Percentiles rank a stretch among this genome's conserved stretches.
These are phyloP conservation scores for Saimiri boliviensis DNA, from an alignment of 2,113 vertebrate genomes.

Conservation along the genomic window DNA sequence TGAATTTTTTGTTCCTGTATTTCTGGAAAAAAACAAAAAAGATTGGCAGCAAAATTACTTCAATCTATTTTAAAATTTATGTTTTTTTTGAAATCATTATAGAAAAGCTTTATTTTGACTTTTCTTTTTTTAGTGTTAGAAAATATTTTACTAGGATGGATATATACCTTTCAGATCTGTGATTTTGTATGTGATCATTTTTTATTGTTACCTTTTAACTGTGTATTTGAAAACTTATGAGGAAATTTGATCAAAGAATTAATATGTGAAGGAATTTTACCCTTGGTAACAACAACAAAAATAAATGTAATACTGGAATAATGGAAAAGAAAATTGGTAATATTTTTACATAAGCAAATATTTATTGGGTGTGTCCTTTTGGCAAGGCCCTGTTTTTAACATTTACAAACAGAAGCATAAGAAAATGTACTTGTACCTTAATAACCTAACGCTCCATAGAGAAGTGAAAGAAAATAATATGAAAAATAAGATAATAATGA, in stretches of 20 bases:
- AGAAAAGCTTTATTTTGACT: background rate
- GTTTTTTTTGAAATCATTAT: background rate
- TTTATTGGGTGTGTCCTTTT: background rate
- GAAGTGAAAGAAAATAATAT: background rate
- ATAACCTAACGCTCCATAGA: background rate
- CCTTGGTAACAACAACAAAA: background rate
- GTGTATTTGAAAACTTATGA: background rate
- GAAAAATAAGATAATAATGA: background rate
- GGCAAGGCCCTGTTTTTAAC: background rate
- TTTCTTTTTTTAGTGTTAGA: background rate
- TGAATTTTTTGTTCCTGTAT: background rate
- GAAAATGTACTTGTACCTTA: background rate
- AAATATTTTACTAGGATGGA: background rate
- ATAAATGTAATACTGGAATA: background rate
- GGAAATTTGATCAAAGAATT: background rate
- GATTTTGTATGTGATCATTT: constrained; percentile 11
- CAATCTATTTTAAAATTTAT: background rate
- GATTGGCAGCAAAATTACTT: background rate
- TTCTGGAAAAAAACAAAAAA: constrained; percentile 1
- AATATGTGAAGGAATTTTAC: background rate
- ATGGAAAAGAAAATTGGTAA: background rate
- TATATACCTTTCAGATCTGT: background rate
- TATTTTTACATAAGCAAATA: background rate
- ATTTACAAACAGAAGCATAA: constrained; percentile 14
- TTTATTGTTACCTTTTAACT: background rate